Conservation (phyloP, 1,140 invertebrate genomes). For the Drosophila oshimai region DNA sequence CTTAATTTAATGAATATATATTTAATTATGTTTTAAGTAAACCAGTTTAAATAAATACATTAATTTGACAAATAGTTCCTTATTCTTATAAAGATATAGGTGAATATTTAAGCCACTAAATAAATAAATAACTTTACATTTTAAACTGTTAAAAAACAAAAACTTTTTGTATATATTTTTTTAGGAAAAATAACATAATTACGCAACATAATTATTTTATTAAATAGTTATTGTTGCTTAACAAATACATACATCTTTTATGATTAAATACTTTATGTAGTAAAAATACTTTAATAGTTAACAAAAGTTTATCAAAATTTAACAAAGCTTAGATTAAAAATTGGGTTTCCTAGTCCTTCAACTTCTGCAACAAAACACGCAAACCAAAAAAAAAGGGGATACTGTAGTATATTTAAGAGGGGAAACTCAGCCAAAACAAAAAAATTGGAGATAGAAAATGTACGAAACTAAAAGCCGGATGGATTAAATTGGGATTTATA, state of each 20-base stretch:
- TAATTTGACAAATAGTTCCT: not conserved
- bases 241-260: too few species aligned
- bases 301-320: not conserved
- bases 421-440: not conserved
- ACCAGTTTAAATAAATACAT: too few species aligned
- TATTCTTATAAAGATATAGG: too few species aligned
- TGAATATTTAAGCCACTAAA: too few species aligned
- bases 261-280: not conserved
- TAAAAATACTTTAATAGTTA: not conserved
- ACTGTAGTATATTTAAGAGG: not conserved
- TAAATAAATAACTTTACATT: not conserved
- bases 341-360: not conserved
- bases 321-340: not conserved
- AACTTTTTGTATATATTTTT: too few species aligned
- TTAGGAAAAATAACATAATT: too few species aligned
- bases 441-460: slow-evolving; percentile 1
- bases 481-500: slow-evolving; percentile 75
- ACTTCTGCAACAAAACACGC: not conserved
- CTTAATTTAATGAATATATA: too few species aligned
- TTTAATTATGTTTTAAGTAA: too few species aligned
- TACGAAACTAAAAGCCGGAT: slow-evolving; percentile 65
- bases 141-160: too few species aligned
- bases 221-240: too few species aligned
- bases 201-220: too few species aligned
- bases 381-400: not conserved